A percentile compares a stretch with the other conserved stretches of the same genome.
phyloP scores from a whole-genome alignment of 1,140 invertebrate species.

The Dysdera silvatica region DNA sequence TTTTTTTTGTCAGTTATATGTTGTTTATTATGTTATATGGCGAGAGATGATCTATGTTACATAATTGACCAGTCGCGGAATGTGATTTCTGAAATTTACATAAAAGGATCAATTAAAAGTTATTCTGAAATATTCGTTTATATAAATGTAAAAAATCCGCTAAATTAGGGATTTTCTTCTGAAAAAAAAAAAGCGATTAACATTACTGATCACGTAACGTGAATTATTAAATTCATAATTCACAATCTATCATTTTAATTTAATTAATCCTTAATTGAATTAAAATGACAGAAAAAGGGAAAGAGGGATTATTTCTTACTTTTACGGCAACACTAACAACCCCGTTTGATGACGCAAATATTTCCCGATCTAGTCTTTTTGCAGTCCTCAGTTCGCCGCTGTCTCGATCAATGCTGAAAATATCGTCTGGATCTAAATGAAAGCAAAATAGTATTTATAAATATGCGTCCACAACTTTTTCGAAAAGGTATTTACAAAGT shows the following conservation, averaged over 20 bases:
- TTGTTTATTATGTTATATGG: no score
- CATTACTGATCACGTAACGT: not conserved
- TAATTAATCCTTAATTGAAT: no score
- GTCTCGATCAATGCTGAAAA: conserved; percentile 67
- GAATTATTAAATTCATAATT: not conserved
- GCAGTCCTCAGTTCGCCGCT: conserved; percentile 73
- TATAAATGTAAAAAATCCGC: no score
- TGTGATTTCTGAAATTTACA: no score
- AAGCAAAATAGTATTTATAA: not conserved
- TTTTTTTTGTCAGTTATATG: no score
- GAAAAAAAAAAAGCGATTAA: not conserved
- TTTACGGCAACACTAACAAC: conserved; percentile 57
- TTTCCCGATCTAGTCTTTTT: conserved; percentile 72
- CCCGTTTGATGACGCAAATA: conserved; percentile 65
- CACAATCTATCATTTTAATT: not conserved
- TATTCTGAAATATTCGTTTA: no score
- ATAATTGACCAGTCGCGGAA: no score
- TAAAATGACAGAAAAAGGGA: no score
- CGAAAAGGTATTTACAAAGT: not conserved
- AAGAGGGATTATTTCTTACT: conserved; percentile 26
- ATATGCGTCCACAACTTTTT: not conserved
- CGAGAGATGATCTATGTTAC: no score
- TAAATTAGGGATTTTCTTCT: no score
- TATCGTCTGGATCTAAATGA: conserved; percentile 70
- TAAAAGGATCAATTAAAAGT: no score